Evolutionary conservation across 2,797 vertebrate genomes (phyloP), one percentile per base, ranked within the genome.

Genomic region (Helicolenus hilgendorfi): DNA sequence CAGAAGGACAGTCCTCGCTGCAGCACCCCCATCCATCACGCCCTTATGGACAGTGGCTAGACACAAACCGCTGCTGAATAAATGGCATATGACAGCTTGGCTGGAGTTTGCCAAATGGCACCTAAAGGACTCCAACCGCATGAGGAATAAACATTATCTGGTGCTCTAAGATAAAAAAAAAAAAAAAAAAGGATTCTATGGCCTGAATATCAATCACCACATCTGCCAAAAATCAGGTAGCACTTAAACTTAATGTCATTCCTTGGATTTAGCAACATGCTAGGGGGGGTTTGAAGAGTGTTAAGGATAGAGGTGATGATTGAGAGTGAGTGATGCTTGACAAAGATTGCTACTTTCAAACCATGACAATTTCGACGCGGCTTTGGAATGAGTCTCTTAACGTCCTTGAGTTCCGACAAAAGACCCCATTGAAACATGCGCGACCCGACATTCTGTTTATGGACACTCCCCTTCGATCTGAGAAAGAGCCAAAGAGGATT

Each of bases 61-160:
- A 91, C 49, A 5, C 49, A 78, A 83, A 77, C 76, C 8, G 45
- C 81, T 72, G 83, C 89, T 90, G 68, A 89, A 90, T 91, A 94
- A 96, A 95, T 92, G 88, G 81, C 93, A 87, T 72, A 81, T 89
- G 92, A 94, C 93, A 94, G 88, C 90, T 89, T 89, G 84, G 76
- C 79, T 85, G 68, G 82, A 73, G 69, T 92, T 89, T 92, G 84
- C 92, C 88, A 95, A 95, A 95, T 94, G 94, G 83, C 85, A 91
- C 81, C 84, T 85, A 86, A 85, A 92, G 84, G 65, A 87, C 67
- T 79, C 58, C 49, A 78, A 85, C 62, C 76, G 79, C 72, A 86
- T 71, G 68, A 84, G 36, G 63, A 92, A 75, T 89, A 87, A 87
- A 68, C 35, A 74, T 73, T 70, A 20, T 75, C 72, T 55, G 77